Percentiles rank a stretch among this genome's conserved stretches.
Conservation (phyloP, 2,888 invertebrate genomes). For the Melanostoma mellinum region DNA sequence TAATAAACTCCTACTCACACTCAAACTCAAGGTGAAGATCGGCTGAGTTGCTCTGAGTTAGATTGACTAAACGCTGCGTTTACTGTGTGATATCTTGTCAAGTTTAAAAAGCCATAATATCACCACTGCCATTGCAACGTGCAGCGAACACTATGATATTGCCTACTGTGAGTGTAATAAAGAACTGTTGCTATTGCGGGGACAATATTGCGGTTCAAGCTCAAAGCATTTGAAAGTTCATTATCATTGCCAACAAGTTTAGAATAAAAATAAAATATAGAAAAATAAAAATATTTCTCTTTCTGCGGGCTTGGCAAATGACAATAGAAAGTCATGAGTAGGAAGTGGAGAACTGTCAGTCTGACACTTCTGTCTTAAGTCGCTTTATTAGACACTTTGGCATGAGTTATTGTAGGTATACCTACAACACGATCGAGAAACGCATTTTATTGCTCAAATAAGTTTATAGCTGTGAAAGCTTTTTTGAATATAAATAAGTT, state of each 20-base stretch:
- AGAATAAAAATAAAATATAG: constrained; percentile 29
- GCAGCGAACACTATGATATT: constrained; percentile 38
- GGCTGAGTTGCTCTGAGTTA: not conserved
- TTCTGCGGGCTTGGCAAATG: constrained; percentile 32
- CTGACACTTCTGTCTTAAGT: constrained; percentile 44
- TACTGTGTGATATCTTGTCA: constrained; percentile 13
- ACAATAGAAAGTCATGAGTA: constrained; percentile 15
- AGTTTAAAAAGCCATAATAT: constrained; percentile 48
- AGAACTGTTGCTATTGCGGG: not conserved
- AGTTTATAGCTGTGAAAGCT: constrained; percentile 9
- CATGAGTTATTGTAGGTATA: constrained; percentile 12
- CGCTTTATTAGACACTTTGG: constrained; percentile 26
- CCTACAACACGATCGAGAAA: constrained; percentile 1
- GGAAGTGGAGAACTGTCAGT: not conserved
- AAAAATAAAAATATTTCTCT: constrained; percentile 12
- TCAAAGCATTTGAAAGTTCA: constrained; percentile 63
- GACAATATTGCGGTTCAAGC: constrained; percentile 28
- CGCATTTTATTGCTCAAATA: not conserved
- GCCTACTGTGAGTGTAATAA: not conserved
- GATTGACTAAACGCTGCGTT: not conserved
- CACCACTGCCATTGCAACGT: constrained; percentile 53
- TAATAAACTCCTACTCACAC: constrained; percentile 12
- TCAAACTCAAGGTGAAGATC: constrained; percentile 32
- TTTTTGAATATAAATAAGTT: not conserved
- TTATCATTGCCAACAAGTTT: constrained; percentile 69